These are phyloP conservation scores for Drosophila peninsularis DNA, from an alignment of 2,888 invertebrate species.

Conservation along the genomic window DNA sequence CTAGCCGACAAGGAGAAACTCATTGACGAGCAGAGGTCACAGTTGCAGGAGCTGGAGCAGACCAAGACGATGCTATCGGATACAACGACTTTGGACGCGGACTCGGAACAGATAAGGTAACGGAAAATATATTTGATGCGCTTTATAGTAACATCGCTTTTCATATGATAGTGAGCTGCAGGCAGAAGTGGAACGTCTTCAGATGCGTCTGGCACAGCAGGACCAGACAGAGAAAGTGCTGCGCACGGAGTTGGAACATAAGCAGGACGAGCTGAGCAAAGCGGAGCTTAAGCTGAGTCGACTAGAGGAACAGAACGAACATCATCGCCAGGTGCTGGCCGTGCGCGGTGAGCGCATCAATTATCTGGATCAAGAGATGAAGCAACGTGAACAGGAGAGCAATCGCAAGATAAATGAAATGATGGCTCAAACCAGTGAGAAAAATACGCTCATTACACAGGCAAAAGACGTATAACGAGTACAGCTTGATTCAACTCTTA, in stretches of 20 bases:
- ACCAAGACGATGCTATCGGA: not conserved
- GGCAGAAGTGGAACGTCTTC: slow-evolving; percentile 7
- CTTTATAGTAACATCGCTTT: not conserved
- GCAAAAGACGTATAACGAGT: not conserved
- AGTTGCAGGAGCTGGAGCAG: slow-evolving; percentile 10
- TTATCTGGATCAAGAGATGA: slow-evolving; percentile 58
- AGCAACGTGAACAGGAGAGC: slow-evolving; percentile 71
- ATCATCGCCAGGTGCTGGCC: slow-evolving; percentile 70
- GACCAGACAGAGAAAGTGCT: slow-evolving; percentile 10
- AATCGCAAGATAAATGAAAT: slow-evolving; percentile 70
- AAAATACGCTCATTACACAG: slow-evolving; percentile 60
- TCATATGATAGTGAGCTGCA: slow-evolving; percentile 28
- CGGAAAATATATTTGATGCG: too few relatives aligned
- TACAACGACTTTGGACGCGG: not conserved
- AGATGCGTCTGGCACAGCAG: not conserved
- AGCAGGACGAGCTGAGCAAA: slow-evolving; percentile 63
- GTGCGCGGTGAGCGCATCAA: slow-evolving; percentile 77
- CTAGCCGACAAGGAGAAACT: slow-evolving; percentile 6
- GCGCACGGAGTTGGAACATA: slow-evolving; percentile 58
- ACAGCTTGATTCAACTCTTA: not conserved
- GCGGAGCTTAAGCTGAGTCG: slow-evolving; percentile 55
- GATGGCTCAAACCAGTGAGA: slow-evolving; percentile 69
- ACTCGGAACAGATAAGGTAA: not conserved
- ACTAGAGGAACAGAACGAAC: slow-evolving; percentile 70
- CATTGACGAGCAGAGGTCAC: slow-evolving; percentile 8